A percentile compares a stretch with the other conserved stretches of the same genome.
phyloP scores from a whole-genome alignment of 2,113 vertebrate genomes.

The Gallinago undulata region DNA sequence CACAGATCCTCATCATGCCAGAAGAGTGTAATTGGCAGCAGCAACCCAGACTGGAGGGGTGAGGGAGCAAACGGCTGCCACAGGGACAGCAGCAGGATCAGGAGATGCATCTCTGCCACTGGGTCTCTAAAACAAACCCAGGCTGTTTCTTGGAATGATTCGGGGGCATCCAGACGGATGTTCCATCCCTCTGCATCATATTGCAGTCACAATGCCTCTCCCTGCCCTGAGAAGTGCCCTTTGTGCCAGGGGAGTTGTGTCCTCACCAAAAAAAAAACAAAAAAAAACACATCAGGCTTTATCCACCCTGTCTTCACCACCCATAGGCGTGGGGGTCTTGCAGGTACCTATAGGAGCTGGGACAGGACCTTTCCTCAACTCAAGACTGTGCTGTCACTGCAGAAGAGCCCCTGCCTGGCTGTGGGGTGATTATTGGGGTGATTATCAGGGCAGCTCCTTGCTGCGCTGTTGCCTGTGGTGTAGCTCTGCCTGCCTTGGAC shows the following conservation, averaged over 20 bases:
- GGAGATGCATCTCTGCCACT: not conserved
- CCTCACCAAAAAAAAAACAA: not conserved
- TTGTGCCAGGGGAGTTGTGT: not conserved
- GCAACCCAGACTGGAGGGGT: not conserved
- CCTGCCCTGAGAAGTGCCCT: not conserved
- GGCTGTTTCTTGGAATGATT: not conserved
- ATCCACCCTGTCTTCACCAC: not conserved
- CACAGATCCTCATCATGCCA: conserved; percentile 28
- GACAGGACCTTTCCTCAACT: not conserved
- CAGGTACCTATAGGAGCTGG: not conserved
- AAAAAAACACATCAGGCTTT: not conserved
- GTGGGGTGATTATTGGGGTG: too few relatives aligned
- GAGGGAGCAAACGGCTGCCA: not conserved
- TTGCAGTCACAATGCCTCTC: accelerated
- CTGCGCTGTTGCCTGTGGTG: accelerated
- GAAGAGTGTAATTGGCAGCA: not conserved
- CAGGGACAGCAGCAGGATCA: not conserved
- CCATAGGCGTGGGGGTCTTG: not conserved
- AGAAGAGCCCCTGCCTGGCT: not conserved
- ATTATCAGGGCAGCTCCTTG: not conserved
- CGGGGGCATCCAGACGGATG: not conserved
- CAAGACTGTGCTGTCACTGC: accelerated
- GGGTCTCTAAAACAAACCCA: not conserved
- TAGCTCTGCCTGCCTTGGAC: not conserved
- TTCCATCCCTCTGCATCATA: not conserved